phyloP scores from a whole-genome alignment of 2,888 invertebrate genomes.

The Leucophora obtusa region DNA sequence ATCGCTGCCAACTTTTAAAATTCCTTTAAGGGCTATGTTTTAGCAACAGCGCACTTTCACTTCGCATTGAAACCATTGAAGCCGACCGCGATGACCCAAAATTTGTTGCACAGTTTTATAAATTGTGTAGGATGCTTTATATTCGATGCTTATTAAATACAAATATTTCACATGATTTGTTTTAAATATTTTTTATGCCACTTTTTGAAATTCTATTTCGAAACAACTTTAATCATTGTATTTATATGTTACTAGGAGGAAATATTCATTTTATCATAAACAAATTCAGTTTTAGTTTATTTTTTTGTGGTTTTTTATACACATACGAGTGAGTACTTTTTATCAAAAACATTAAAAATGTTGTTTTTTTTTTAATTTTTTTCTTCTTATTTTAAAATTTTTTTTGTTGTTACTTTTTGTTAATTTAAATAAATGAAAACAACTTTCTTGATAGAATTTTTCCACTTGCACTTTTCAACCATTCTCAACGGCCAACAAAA shows the following conservation, averaged over 20 bases:
- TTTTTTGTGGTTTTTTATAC: not conserved
- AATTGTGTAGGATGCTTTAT: not conserved
- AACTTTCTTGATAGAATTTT: not conserved
- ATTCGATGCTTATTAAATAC: not conserved
- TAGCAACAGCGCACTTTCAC: too few relatives aligned
- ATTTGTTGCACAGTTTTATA: too few relatives aligned
- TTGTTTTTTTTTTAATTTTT: conserved; percentile 6
- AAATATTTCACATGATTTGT: not conserved
- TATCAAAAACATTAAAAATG: not conserved
- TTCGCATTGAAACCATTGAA: too few relatives aligned
- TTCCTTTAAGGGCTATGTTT: too few relatives aligned
- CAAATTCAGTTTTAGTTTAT: not conserved
- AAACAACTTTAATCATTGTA: not conserved
- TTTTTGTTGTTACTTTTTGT: not conserved
- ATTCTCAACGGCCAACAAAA: conserved; percentile 56
- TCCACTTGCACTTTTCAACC: conserved; percentile 38
- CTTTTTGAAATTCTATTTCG: not conserved
- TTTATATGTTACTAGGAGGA: too few relatives aligned
- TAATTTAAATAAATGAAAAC: not conserved
- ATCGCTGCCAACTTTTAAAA: too few relatives aligned
- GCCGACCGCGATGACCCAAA: too few relatives aligned
- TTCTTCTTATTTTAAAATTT: not conserved
- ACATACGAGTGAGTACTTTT: too few relatives aligned
- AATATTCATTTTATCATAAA: conserved; percentile 11
- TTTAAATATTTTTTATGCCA: not conserved